Evolutionary conservation across 2,113 vertebrate species (phyloP), one percentile per base, ranked within the genome.

Genomic region (Syngnathus typhle): DNA sequence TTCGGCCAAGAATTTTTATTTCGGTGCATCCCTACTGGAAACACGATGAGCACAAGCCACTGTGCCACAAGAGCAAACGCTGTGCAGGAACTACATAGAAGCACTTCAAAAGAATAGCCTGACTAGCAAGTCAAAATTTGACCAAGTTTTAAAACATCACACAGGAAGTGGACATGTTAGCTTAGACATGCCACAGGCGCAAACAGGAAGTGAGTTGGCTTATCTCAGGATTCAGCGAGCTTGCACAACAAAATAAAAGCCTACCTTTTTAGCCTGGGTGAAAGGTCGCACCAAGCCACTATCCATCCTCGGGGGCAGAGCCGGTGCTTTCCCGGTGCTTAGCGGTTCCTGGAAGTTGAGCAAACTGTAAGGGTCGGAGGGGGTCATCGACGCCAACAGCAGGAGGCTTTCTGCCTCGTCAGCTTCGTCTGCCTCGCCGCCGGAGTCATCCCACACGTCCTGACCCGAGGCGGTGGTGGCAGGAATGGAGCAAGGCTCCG

Each of bases 331-430:
- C 1, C 43, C 1, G 37, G 36, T 91, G 88, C 90, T 66, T 83
- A 95, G 81, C 0, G 92, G 81, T 21, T 93, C 95, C 84, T 91
- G 94, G 76, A 99, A 99, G 69, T 95, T 95, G 0, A 96, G 71
- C 51, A 90, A 95, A 77, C 93, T 96, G 67, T 97, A 98, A 0
- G 96, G 96, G 77, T 99, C 96, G 0, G 90, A 88, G 3, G 89
- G 89, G 81, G 87, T 90, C 79, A 98, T 96, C 0, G 93, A 93
- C 79, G 92, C 92, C 93, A 92, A 94, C 27, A 98, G 89, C 16
- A 72, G 90, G 55, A 92, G 78, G 68, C 73, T 94, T 47, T 95
- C 95, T 0, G 83, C 89, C 43, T 96, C 94, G 0, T 96, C 94
- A 49, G 63, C 84, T 32, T 94, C 94, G 0, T 96, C 94, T 51